Base-by-base conservation (phyloP, 2,113 vertebrate genomes). In the Glareola pratincola region DNA sequence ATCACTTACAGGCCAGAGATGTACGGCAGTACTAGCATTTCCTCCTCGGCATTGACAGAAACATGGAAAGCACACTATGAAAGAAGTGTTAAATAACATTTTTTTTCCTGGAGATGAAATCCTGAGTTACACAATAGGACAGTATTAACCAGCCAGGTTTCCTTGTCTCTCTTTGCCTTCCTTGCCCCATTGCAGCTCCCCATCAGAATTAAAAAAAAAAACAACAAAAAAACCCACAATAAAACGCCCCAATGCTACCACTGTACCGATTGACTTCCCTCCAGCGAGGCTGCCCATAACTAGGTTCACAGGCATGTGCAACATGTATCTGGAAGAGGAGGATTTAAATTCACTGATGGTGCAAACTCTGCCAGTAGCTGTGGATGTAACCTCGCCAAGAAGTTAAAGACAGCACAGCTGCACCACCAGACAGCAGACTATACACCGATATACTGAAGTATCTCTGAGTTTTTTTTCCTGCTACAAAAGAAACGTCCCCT, bases 181-280 rank as follows among this genome's bases (percentile, higher is more conserved):
- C 26, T 67, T 26, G 20, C 22, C 21, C 5, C 47, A n/a, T 26
- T 34, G 20, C 8, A 63, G 50, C 23, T 89, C 17, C 50, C 14
- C 24, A 29, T n/a, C 34, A 62, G 39, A 72, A 56, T 21, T 57
- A 14, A n/a, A 94, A 94, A 78, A 56, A 16, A 24, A 59, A 34
- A 30, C 21, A 30, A n/a, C 21, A 48, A 29, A 59, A 20, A 1
- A 0, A 1, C 9, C 37, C 53, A 39, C 36, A 26, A 14, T 26
- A 66, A 34, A 30, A 27, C 8, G 8, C 36, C 51, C 18, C 21
- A 32, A 11, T 1, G 18, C 11, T 30, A 51, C 36, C 51, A 16
- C 57, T 2, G 3, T 13, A 47, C 34, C 34, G 53, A 37, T 1
- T 32, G 29, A 4, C 30, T 16, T 75, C 64, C 71, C 30, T 48